Conservation (phyloP, 2,113 vertebrate genomes). For the Chionomys nivalis region DNA sequence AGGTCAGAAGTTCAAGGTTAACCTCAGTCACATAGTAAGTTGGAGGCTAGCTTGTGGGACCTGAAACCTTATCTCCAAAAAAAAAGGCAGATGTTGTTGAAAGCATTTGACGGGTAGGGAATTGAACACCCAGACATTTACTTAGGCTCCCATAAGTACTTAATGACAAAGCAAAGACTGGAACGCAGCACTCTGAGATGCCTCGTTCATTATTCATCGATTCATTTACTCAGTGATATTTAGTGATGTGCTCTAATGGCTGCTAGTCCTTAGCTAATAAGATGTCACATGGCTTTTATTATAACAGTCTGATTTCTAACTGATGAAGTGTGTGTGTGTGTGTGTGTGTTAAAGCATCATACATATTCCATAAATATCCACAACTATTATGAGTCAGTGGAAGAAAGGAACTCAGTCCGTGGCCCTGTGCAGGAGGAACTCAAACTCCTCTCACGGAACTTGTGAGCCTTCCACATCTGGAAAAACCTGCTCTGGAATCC, state of each 20-base stretch:
- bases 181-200: neutral
- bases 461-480: neutral
- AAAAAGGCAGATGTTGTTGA: neutral
- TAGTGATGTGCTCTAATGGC: slow-evolving; percentile 10
- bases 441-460: neutral
- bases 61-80: neutral
- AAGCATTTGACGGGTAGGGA: neutral
- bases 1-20: neutral
- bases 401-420: neutral
- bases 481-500: neutral
- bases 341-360: neutral
- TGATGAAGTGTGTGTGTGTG: neutral
- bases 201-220: neutral
- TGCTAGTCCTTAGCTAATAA: slow-evolving; percentile 5
- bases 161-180: neutral
- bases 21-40: neutral
- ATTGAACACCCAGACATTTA: neutral
- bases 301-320: neutral
- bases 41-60: neutral
- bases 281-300: slow-evolving; percentile 11
- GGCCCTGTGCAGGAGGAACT: neutral
- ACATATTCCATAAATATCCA: neutral
- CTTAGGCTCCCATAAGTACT: neutral
- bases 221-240: neutral
- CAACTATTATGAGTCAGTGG: neutral